Percentiles rank a stretch among this genome's conserved stretches.
Evolutionary conservation across 30 jellyfish, hydroid and myxozoan species (phyloP).

Genomic region (Turritopsis rubra): DNA sequence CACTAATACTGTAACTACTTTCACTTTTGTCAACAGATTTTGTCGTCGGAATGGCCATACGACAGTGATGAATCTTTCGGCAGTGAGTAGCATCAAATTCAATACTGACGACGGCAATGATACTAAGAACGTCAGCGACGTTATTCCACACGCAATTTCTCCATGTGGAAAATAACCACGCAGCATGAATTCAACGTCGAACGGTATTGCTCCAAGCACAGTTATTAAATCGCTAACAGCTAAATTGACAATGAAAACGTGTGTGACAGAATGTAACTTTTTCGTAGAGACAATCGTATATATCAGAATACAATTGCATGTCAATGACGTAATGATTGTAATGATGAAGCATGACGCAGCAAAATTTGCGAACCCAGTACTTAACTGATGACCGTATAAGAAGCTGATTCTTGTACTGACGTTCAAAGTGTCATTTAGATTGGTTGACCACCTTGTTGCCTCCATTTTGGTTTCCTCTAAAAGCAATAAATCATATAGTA

Average conservation of each 20-base stretch:
- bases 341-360: conserved; percentile 16
- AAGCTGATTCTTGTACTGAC: background rate
- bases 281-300: background rate
- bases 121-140: conserved; percentile 19
- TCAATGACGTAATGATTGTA: conserved; percentile 3
- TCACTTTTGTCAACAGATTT: conserved; percentile 3
- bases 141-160: conserved; percentile 22
- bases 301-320: conserved; percentile 18
- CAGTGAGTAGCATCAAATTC: conserved; percentile 25
- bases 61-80: conserved; percentile 27
- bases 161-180: conserved; percentile 37
- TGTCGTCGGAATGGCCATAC: conserved; percentile 18
- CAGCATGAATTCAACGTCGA: conserved; percentile 29
- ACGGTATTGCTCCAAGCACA: conserved; percentile 21
- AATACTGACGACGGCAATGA: conserved; percentile 45
- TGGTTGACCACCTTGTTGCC: background rate
- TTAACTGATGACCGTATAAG: conserved; percentile 13
- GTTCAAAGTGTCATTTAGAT: background rate
- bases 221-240: conserved; percentile 39
- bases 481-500: too few relatives aligned
- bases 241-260: conserved; percentile 26
- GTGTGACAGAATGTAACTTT: conserved; percentile 29
- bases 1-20: background rate
- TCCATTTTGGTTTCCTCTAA: background rate
- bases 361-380: conserved; percentile 5